These are phyloP conservation scores for Belgica antarctica DNA, from an alignment of 2,888 invertebrate species.

Conservation along the genomic window DNA sequence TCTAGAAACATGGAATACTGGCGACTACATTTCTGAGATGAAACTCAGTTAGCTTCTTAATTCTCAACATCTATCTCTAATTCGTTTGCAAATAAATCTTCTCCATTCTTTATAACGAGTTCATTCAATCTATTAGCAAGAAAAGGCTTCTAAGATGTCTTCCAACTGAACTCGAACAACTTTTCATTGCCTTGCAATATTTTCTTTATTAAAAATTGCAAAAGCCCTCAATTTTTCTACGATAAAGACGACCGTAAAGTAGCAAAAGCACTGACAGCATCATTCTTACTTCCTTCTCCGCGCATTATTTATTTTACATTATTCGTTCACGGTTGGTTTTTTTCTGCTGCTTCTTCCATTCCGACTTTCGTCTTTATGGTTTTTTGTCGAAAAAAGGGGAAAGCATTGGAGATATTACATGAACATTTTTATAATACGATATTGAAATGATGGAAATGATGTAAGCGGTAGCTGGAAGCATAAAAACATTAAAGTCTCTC, in stretches of 20 bases:
- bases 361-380: background rate
- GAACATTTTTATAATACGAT: conserved; percentile 20
- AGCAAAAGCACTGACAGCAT: background rate
- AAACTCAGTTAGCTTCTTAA: too few species aligned
- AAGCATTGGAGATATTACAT: background rate
- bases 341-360: background rate
- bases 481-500: background rate
- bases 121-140: too few species aligned
- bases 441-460: conserved; percentile 20
- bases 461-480: background rate
- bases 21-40: too few species aligned
- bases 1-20: too few species aligned
- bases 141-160: too few species aligned
- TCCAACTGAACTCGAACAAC: too few species aligned
- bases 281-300: background rate
- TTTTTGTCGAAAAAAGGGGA: background rate
- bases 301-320: conserved; percentile 17
- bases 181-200: too few species aligned
- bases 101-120: too few species aligned
- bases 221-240: too few species aligned
- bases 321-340: background rate
- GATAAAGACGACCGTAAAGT: background rate
- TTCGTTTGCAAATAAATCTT: too few species aligned
- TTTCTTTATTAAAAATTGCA: too few species aligned
- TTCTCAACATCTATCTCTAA: too few species aligned